Base-by-base conservation (phyloP, 2,797 vertebrate genomes). In the Tiaroga cobitis region DNA sequence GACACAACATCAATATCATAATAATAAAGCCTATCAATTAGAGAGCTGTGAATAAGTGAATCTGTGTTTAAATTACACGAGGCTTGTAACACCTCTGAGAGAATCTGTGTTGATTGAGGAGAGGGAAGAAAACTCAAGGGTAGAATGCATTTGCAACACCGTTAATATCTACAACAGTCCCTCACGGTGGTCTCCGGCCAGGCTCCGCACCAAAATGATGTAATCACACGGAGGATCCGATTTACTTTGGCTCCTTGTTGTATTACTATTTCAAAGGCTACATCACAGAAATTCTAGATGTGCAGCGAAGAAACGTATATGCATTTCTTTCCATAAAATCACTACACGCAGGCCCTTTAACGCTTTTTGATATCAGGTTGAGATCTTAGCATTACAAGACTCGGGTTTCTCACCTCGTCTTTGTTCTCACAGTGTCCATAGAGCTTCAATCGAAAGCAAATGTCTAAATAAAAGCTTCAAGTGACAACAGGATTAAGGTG, bases 331-430 rank as follows among this genome's bases (percentile, higher is more conserved):
- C 16, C 5, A 83, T 67, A 80, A 51, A 84, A 86, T 85, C 89
- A 86, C 89, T 90, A 85, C 78, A 76, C 86, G 91, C 93, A 92
- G 91, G 90, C 89, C 91, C 89, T 90, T 90, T 89, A 91, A 88
- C 86, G 86, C 90, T 83, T 56, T 75, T 46, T 65, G 72, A 92
- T 94, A 90, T 92, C 91, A 92, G 89, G 88, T 89, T 85, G 70
- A 92, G 91, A 93, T 93, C 92, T 88, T 87, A 89, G 90, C 91
- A 93, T 94, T 84, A 91, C 87, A 86, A 59, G 88, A 67, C 69
- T 87, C 65, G 0, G 26, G 65, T 78, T 81, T 80, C 87, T 65
- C 78, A 84, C 46, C 34, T 81, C 63, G 19, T 39, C 37, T 81
- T 46, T 70, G 26, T 84, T 76, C 34, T 73, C 41, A 32, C 37